Evolutionary conservation across 2,797 vertebrate species (phyloP), one percentile per base, ranked within the genome.

Genomic region (Etheostoma perlongum): DNA sequence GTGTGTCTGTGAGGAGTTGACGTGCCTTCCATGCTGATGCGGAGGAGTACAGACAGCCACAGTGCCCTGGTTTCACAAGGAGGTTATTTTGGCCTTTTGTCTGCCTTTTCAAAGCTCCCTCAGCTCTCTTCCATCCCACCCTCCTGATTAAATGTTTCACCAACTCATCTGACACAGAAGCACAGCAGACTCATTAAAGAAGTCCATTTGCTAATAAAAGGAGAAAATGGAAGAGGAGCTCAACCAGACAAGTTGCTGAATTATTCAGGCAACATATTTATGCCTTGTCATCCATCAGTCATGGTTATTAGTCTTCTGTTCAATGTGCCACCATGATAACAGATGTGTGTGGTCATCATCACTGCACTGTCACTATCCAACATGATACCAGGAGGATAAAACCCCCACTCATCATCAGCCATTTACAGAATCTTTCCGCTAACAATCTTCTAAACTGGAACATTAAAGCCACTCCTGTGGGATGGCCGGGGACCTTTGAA

Each of bases 21-120:
- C 93, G 93, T 92, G 93, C 81, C 74, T 81, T 67, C 77, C 91
- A 93, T 94, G 88, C 90, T 91, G 90, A 93, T 94, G 86, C 79
- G 73, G 77, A 44, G 62, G 27, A 73, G 67, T 4, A 81, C 81
- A 87, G 74, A 76, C 85, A 59, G 78, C 65, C 79, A 59, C 85
- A 85, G 88, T 82, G 86, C 64, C 76, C 75, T 78, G 82, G 64
- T 89, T 89, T 87, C 85, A 76, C 78, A 61, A 72, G 81, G 84
- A 82, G 85, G 53, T 68, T 76, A 74, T 79, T 77, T 76, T 74
- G 86, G 85, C 77, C 85, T 80, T 91, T 90, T 90, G 86, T 87
- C 58, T 85, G 30, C 52, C 75, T 62, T 60, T 74, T 49, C 33
- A 27, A 63, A 81, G 55, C 77, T 65, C 21, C 67, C 36, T 10